These are phyloP conservation scores for Trinorchestia longiramus DNA, from an alignment of 1,140 invertebrate genomes.

Conservation along the genomic window DNA sequence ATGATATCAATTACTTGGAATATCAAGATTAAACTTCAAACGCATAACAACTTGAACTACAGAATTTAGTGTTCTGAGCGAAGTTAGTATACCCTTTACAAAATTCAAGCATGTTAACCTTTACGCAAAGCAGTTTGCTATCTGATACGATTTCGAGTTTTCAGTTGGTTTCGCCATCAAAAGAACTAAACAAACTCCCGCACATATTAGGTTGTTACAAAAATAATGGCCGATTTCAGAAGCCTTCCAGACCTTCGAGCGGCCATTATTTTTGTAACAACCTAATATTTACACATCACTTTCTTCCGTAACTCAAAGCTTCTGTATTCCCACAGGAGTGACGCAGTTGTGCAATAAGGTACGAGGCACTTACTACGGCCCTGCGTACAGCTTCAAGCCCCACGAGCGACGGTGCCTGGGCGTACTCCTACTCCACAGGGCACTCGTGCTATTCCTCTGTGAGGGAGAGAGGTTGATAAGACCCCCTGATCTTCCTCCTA, in stretches of 20 bases:
- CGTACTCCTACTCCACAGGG: slow-evolving; percentile 8
- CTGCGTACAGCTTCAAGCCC: slow-evolving; percentile 43
- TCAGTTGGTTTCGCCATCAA: neutral
- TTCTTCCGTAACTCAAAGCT: neutral
- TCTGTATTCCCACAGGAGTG: neutral
- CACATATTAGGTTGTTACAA: too few species aligned
- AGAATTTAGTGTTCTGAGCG: too few species aligned
- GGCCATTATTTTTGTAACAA: too few species aligned
- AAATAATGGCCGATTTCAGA: too few species aligned
- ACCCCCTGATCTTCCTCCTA: slow-evolving; percentile 39
- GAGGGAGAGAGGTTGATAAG: slow-evolving; percentile 54
- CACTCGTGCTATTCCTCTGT: slow-evolving; percentile 26
- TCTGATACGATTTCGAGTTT: too few species aligned
- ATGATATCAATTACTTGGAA: too few species aligned
- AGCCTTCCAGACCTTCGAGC: too few species aligned
- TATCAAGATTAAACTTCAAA: too few species aligned
- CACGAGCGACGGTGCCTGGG: slow-evolving; percentile 42
- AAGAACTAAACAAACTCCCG: neutral
- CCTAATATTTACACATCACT: neutral
- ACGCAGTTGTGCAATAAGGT: slow-evolving; percentile 11
- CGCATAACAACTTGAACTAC: too few species aligned
- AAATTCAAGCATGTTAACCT: too few species aligned
- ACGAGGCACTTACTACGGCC: slow-evolving; percentile 55
- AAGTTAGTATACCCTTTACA: too few species aligned
- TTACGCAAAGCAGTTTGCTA: too few species aligned